phyloP scores from a whole-genome alignment of 2,797 vertebrate genomes.

The Muscicapa comitata region DNA sequence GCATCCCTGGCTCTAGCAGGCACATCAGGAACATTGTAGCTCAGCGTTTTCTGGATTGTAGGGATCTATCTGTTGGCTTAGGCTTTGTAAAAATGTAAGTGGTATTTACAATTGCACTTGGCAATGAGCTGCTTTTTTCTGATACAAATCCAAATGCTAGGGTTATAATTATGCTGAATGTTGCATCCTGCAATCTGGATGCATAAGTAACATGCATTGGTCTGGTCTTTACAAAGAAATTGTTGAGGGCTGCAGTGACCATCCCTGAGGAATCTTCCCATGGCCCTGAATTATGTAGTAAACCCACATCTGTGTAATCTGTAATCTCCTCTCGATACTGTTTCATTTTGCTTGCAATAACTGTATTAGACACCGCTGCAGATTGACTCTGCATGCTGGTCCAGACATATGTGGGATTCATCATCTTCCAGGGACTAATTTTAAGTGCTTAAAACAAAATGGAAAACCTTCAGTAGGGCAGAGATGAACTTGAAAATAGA shows the following conservation, averaged over 20 bases:
- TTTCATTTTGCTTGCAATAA: background rate
- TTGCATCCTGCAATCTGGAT: constrained; percentile 16
- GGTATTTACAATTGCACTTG: constrained; percentile 36
- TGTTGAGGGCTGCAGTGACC: background rate
- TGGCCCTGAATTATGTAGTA: background rate
- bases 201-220: background rate
- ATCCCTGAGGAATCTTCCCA: background rate
- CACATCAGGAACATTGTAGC: constrained; percentile 44
- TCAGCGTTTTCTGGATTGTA: constrained; percentile 63
- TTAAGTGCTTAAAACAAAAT: background rate
- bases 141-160: background rate
- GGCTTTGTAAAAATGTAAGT: constrained; percentile 30
- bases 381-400: background rate
- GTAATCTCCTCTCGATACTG: background rate
- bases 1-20: constrained; percentile 28
- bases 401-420: background rate
- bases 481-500: background rate
- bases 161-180: constrained; percentile 34
- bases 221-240: background rate
- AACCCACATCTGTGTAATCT: background rate
- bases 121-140: constrained; percentile 4
- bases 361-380: background rate
- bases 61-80: constrained; percentile 69
- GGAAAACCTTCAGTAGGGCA: background rate
- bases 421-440: background rate